Conservation (phyloP, 2,113 vertebrate species). For the Bos taurus region DNA sequence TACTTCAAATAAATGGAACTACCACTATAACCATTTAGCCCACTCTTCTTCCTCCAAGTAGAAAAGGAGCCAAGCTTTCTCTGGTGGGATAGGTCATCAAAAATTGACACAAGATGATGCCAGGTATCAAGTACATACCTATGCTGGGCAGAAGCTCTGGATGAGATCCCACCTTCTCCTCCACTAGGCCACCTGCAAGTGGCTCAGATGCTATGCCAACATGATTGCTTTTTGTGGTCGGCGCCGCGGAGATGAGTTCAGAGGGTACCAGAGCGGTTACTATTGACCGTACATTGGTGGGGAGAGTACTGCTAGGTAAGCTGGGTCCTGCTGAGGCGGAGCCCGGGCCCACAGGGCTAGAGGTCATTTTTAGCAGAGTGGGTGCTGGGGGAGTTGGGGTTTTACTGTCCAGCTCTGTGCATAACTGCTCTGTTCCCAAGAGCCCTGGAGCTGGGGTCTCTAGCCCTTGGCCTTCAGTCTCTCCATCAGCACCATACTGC, state of each 20-base stretch:
- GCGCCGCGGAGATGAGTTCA: slow-evolving; percentile 59
- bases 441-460: slow-evolving; percentile 66
- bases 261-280: slow-evolving; percentile 64
- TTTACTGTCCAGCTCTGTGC: slow-evolving; percentile 78
- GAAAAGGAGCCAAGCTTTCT: slow-evolving; percentile 50
- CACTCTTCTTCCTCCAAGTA: slow-evolving; percentile 43
- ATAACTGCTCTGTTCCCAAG: slow-evolving; percentile 75
- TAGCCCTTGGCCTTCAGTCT: slow-evolving; percentile 77
- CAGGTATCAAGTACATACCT: slow-evolving; percentile 75
- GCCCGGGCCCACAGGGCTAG: slow-evolving; percentile 77
- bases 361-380: slow-evolving; percentile 72
- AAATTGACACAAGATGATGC: slow-evolving; percentile 9
- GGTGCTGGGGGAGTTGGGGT: slow-evolving; percentile 65
- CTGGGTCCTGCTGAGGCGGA: slow-evolving; percentile 67
- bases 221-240: slow-evolving; percentile 71
- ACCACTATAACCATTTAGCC: not conserved
- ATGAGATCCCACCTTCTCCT: slow-evolving; percentile 75
- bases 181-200: slow-evolving; percentile 34
- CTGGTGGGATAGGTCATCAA: slow-evolving; percentile 35
- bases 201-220: slow-evolving; percentile 65
- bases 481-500: slow-evolving; percentile 80
- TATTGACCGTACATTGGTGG: slow-evolving; percentile 31
- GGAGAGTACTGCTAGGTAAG: slow-evolving; percentile 66
- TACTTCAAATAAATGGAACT: slow-evolving; percentile 35
- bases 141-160: slow-evolving; percentile 77